Conservation (phyloP, 2,113 vertebrate genomes). For the Prolemur simus region DNA sequence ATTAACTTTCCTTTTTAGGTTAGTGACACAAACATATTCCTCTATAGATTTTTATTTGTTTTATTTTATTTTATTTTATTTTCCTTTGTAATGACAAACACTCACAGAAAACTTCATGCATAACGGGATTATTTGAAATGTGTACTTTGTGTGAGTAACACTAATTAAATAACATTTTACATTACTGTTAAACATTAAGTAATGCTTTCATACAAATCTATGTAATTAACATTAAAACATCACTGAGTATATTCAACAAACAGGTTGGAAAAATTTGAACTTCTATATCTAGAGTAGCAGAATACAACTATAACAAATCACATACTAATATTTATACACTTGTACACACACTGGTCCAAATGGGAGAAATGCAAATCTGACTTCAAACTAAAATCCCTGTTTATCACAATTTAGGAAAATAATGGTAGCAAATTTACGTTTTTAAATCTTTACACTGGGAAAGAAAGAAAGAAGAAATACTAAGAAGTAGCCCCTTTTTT, state of each 20-base stretch:
- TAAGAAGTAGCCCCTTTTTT: background rate
- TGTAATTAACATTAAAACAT: background rate
- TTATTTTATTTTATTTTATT: background rate
- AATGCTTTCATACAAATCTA: background rate
- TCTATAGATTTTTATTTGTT: background rate
- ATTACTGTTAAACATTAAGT: background rate
- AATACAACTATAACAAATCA: background rate
- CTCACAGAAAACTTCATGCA: background rate
- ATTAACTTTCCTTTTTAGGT: background rate
- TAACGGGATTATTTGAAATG: background rate
- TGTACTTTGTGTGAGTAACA: background rate
- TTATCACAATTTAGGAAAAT: background rate
- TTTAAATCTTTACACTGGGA: background rate
- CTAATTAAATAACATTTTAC: background rate
- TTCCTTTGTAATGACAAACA: background rate
- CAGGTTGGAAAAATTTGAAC: background rate
- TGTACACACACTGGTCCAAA: background rate
- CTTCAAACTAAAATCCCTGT: background rate
- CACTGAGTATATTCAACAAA: background rate
- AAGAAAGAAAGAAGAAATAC: background rate
- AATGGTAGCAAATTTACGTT: background rate
- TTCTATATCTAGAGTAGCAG: background rate
- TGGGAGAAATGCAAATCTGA: background rate
- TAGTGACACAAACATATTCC: background rate
- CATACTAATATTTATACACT: too few relatives aligned